Base-by-base conservation (phyloP, 2,888 invertebrate genomes). In the Elmis aenea region DNA sequence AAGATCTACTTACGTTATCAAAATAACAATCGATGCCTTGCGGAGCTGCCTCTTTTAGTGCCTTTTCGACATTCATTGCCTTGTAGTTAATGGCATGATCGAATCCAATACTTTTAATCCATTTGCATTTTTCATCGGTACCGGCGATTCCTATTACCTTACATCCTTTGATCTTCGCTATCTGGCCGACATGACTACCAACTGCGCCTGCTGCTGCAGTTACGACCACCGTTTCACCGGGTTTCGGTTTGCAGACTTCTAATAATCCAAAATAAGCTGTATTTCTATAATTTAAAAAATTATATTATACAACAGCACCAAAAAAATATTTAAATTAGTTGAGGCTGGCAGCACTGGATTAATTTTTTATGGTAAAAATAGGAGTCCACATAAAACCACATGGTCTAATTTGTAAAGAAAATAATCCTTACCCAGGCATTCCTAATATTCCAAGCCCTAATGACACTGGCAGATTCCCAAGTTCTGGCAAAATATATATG, bases 181-280 rank as follows among this genome's bases (percentile, higher is more conserved):
- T 82, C 70, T 87, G 87, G 2, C 86, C 86, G 13, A 85, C 86
- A 28, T 81, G 73, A 38, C 76, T 79, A 3, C 87, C 88, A 8
- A 87, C 85, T 20, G 85, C 86, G 10, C 87, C 87, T 12, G 83
- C 86, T 8, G 86, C 87, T 3, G 80, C 80, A 14, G 77, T 80
- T 1, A 88, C 76, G 1, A 82, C 79, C 8, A 87, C 73, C 1
- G 80, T 81, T 63, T 88, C 85, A 5, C 83, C 85, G 3, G 72
- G 50, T 64, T 83, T 80, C 2, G 85, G 83, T 40, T 77, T 62
- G 45, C 84, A 85, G 38, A 85, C 67, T 49, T 85, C 81, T 44
- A 79, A 62, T 6, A 86, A 67, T 1, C 86, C 87, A 66, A 85
- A 85, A 55, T 83, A 82, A 0, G 85, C 84, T 2, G 85, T 83